Evolutionary conservation across 2,113 vertebrate species (phyloP).

Genomic region (Diadophis punctatus): DNA sequence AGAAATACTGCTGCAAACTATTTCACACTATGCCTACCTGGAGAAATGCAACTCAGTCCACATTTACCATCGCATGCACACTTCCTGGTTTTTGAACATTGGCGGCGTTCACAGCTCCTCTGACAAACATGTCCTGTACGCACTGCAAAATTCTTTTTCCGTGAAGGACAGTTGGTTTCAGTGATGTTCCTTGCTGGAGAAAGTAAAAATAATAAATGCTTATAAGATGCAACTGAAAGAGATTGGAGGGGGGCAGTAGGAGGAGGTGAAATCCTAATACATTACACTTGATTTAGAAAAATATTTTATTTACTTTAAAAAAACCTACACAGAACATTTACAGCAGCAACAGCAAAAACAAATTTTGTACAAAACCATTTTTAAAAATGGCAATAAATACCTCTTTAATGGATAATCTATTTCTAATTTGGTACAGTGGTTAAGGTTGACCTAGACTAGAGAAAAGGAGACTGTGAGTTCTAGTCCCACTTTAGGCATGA

Average conservation of each 20-base stretch:
- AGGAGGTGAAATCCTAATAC: not conserved
- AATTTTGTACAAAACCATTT: not conserved
- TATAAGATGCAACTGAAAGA: too few relatives aligned
- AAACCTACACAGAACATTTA: not conserved
- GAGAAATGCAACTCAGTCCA: conserved; percentile 78
- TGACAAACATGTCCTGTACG: conserved; percentile 62
- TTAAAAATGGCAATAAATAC: not conserved
- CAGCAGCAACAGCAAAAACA: not conserved
- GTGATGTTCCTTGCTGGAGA: not conserved
- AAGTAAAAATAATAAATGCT: not conserved
- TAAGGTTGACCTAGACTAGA: not conserved
- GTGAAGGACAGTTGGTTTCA: conserved; percentile 6
- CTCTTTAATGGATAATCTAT: not conserved
- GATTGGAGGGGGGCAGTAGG: not conserved
- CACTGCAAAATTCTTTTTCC: conserved; percentile 15
- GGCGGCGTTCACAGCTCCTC: conserved; percentile 67
- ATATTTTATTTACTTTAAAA: not conserved
- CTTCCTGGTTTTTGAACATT: conserved; percentile 70
- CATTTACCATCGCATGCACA: conserved; percentile 79
- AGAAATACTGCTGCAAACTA: not conserved
- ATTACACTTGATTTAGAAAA: not conserved
- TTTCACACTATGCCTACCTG: conserved; percentile 56
- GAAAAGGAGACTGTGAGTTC: not conserved
- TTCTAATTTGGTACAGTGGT: not conserved
- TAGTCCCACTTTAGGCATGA: not conserved